phyloP scores from a whole-genome alignment of 2,888 invertebrate species.

The Urechis unicinctus region DNA sequence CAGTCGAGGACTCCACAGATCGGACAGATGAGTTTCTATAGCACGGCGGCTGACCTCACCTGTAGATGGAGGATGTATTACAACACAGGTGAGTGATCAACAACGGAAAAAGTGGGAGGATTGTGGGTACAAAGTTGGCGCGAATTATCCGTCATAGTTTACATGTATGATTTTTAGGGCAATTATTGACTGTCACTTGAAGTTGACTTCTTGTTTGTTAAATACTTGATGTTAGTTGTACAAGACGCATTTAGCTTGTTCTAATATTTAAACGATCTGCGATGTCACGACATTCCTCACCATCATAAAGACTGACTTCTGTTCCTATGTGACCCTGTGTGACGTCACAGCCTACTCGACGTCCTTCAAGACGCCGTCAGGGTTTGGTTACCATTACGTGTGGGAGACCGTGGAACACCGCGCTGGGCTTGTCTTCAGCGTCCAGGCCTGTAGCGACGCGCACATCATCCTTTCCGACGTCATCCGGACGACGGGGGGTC shows the following conservation, averaged over 20 bases:
- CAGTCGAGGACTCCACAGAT: neutral
- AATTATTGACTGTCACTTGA: too few species aligned
- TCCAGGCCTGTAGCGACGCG: constrained; percentile 11
- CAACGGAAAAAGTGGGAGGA: too few species aligned
- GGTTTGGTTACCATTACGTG: constrained; percentile 7
- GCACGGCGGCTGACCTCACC: neutral
- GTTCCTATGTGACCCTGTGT: too few species aligned
- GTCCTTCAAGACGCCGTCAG: constrained; percentile 4
- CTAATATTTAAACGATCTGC: too few species aligned
- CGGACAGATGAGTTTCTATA: constrained; percentile 3
- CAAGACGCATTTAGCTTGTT: too few species aligned
- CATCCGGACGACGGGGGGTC: neutral
- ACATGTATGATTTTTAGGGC: too few species aligned
- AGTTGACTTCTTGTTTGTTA: too few species aligned
- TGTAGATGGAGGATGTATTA: constrained; percentile 4
- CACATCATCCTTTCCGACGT: constrained; percentile 7
- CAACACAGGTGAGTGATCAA: constrained; percentile 4
- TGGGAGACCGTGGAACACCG: constrained; percentile 8
- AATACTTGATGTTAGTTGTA: too few species aligned
- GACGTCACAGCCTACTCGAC: constrained; percentile 2
- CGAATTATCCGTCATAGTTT: too few species aligned
- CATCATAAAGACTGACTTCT: too few species aligned
- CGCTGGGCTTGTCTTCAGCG: constrained; percentile 3
- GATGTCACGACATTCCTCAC: too few species aligned
- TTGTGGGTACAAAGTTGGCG: too few species aligned